These are phyloP conservation scores for Salvator merianae DNA, from an alignment of 2,113 vertebrate genomes.

Conservation along the genomic window DNA sequence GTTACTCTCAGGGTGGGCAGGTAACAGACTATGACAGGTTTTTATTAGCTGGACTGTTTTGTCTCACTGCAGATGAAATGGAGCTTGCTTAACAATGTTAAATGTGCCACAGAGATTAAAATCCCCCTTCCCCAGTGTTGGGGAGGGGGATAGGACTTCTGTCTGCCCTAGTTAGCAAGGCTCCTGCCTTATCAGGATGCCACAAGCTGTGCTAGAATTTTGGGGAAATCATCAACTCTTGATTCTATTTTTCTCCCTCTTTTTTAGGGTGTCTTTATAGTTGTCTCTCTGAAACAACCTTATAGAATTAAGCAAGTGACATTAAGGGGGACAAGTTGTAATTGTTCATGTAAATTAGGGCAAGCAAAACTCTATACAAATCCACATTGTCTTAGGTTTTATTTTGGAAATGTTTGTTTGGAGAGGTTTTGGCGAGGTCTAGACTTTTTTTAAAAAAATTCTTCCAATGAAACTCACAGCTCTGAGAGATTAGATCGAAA, in stretches of 20 bases:
- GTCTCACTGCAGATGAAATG: slow-evolving; percentile 30
- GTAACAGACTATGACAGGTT: slow-evolving; percentile 16
- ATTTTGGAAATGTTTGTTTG: no score
- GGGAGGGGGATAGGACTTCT: background rate
- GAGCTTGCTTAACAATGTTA: background rate
- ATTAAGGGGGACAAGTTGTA: background rate
- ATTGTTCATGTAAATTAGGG: no score
- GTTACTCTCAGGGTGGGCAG: background rate
- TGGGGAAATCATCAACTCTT: background rate
- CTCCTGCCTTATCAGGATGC: background rate
- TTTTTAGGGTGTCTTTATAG: background rate
- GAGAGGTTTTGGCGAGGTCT: no score
- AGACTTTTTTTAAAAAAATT: no score
- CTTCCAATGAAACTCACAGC: no score
- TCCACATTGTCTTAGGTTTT: no score
- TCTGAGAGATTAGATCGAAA: no score
- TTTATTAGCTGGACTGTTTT: slow-evolving; percentile 33
- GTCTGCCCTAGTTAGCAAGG: background rate
- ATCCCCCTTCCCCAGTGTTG: background rate
- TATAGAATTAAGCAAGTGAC: background rate
- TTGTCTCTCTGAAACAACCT: background rate
- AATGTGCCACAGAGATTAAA: slow-evolving; percentile 21
- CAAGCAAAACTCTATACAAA: no score
- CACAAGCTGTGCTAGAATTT: background rate
- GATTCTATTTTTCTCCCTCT: background rate